Evolutionary conservation across 2,888 invertebrate species (phyloP).

Genomic region (Drosophila nigricruria): DNA sequence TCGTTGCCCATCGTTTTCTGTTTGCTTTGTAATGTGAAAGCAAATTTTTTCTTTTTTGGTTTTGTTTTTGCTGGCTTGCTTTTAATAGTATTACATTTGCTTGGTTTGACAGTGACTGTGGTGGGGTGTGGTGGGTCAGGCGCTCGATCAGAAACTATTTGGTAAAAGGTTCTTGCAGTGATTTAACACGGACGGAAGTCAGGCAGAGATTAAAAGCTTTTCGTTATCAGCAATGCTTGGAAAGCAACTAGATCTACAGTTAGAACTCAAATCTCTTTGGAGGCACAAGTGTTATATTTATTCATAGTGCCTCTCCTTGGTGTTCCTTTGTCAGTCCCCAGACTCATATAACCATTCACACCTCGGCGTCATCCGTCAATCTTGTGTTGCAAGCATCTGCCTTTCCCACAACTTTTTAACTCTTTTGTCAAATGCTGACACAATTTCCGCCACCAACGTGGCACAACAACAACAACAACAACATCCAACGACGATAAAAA

Average conservation of each 20-base stretch:
- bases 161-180: slow-evolving; percentile 16
- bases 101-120: slow-evolving; percentile 26
- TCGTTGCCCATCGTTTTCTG: slow-evolving; percentile 11
- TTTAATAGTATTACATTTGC: slow-evolving; percentile 63
- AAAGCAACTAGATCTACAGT: background rate
- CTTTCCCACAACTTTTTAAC: slow-evolving; percentile 77
- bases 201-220: slow-evolving; percentile 1
- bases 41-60: slow-evolving; percentile 36
- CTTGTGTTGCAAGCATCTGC: slow-evolving; percentile 40
- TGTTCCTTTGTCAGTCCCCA: slow-evolving; percentile 13
- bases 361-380: slow-evolving; percentile 57
- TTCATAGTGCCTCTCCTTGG: slow-evolving; percentile 21
- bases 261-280: background rate
- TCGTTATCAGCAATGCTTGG: background rate
- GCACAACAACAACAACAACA: slow-evolving; percentile 43
- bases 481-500: slow-evolving; percentile 46
- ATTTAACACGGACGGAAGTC: slow-evolving; percentile 16
- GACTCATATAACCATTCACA: slow-evolving; percentile 54
- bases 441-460: slow-evolving; percentile 69
- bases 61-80: slow-evolving; percentile 36
- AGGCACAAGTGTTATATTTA: slow-evolving; percentile 9
- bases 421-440: slow-evolving; percentile 74
- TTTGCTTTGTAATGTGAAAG: slow-evolving; percentile 59
- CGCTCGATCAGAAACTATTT: slow-evolving; percentile 1
- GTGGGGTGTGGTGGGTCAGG: too few species aligned